phyloP scores from a whole-genome alignment of 2,113 vertebrate species.

The Malaclemys terrapin region DNA sequence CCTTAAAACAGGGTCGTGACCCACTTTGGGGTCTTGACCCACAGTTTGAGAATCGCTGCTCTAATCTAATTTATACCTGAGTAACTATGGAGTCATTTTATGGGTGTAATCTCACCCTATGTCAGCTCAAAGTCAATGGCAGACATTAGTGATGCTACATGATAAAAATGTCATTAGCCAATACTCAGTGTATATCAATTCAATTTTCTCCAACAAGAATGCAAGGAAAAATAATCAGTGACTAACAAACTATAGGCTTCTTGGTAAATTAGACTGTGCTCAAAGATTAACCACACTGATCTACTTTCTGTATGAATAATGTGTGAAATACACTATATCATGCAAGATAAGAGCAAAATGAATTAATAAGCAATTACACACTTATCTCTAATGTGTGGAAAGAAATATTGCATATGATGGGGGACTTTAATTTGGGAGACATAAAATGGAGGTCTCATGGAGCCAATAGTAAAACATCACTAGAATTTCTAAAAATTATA shows the following conservation, averaged over 20 bases:
- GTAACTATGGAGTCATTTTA: not conserved
- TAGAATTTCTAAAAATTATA: not conserved
- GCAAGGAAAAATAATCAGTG: constrained; percentile 31
- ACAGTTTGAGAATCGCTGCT: too few species aligned
- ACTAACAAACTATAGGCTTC: constrained; percentile 43
- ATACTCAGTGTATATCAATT: not conserved
- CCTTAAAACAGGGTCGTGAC: too few species aligned
- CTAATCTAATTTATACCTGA: not conserved
- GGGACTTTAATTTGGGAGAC: accelerated
- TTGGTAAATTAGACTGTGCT: constrained; percentile 20
- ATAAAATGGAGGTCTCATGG: not conserved
- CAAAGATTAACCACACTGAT: constrained; percentile 14
- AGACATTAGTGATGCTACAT: constrained; percentile 38
- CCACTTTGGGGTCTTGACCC: too few species aligned
- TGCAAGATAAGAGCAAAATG: not conserved
- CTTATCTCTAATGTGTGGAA: not conserved
- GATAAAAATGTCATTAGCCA: constrained; percentile 63
- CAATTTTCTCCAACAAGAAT: constrained; percentile 65
- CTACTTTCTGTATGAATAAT: constrained; percentile 32
- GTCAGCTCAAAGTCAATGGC: constrained; percentile 9
- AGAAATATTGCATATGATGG: not conserved
- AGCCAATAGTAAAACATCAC: not conserved
- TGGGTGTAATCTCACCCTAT: not conserved
- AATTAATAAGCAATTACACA: not conserved
- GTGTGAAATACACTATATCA: not conserved